Base-by-base conservation (phyloP, 2,888 invertebrate species). In the Peribatodes rhomboidaria region DNA sequence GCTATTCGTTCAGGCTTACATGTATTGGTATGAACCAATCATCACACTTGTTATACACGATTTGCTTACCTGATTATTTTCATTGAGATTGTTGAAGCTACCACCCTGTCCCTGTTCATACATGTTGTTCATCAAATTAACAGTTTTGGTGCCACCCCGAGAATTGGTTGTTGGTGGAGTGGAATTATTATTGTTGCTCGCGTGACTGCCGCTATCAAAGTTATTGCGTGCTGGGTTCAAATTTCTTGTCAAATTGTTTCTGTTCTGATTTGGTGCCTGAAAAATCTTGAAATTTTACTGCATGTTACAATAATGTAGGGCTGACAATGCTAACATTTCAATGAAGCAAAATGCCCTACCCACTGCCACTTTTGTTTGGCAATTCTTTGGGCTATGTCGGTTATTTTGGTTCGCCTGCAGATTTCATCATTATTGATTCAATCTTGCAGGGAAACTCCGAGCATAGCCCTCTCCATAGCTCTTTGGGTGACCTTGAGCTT, bases 41-140 rank as follows among this genome's bases (percentile, higher is more conserved):
- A n/a, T 9, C 7, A 16, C 9, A 8, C 14, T 16, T 16, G 16
- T 41, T 8, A 1, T n/a, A 41, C 16, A 13, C n/a, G 3, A 3
- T 41, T 41, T 9, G n/a, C 89, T 84, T 77, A 91, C 92, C 72
- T 89, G 89, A 76, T 86, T 90, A 77, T 80, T 89, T 39, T 92
- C 93, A 80, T 90, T 92, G 41, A 89, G 65, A 71, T 91, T 92
- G 68, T 86, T 91, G 61, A 90, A 88, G 75, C 84, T 85, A 42
- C 88, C 87, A 72, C 87, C 84, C 73, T 92, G 92, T 47, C 86
- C 88, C 71, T 87, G 90, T 61, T 92, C 92, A 78, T 90, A 92
- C 92, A 93, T 92, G 65, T 93, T 92, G 82, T 91, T 92, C 76
- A 92, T 92, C 69, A 93, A 76, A 73, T 92, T 93, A 6, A 92